Base-by-base conservation (phyloP, 2,888 invertebrate species). In the Papilio demoleus region DNA sequence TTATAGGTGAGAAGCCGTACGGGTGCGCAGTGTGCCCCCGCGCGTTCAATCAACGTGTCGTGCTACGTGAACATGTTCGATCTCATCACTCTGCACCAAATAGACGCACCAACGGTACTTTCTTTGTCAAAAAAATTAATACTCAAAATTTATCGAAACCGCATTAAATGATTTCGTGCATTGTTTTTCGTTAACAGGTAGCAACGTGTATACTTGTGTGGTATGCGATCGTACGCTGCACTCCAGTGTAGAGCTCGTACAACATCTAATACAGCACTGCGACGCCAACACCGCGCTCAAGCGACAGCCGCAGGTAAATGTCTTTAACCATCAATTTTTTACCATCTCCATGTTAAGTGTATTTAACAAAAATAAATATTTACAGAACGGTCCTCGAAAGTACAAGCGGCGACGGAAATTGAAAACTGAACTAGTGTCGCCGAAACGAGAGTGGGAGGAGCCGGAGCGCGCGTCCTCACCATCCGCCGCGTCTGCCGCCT, bases 41-140 rank as follows among this genome's bases (percentile, higher is more conserved):
- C 70, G 97, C 97, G 34, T 97, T 97, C 86, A 97, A 97, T 90
- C 97, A 97, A 84, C 94, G 97, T 75, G 97, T 97, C 0, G 97
- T 97, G 34, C 88, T 97, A 38, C 93, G 97, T 1, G 97, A 97
- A 78, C 97, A 97, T 79, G 97, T 97, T 59, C 94, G 97, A 66
- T 96, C 96, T 12, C 97, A 97, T 86, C 97, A 97, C 88, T 97
- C 97, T 0, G 96, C 96, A 9, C 94, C 96, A 12, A 97, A 97
- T 88, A 93, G 95, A 0, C 94, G 95, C 72, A 95, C 86, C 38
- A 88, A 87, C 73, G 91, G 92, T 90, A 73, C 71, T 19, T 45
- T 24, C 50, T 19, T 19, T 4, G 9, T 17, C 47, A 12, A 19
- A n/a, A 47, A 61, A 42, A 24, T 42, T 47, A 22, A 47, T 22